Percentiles rank a stretch among this genome's conserved stretches.
phyloP scores from a whole-genome alignment of 2,888 invertebrate species.

The Ceriagrion tenellum region DNA sequence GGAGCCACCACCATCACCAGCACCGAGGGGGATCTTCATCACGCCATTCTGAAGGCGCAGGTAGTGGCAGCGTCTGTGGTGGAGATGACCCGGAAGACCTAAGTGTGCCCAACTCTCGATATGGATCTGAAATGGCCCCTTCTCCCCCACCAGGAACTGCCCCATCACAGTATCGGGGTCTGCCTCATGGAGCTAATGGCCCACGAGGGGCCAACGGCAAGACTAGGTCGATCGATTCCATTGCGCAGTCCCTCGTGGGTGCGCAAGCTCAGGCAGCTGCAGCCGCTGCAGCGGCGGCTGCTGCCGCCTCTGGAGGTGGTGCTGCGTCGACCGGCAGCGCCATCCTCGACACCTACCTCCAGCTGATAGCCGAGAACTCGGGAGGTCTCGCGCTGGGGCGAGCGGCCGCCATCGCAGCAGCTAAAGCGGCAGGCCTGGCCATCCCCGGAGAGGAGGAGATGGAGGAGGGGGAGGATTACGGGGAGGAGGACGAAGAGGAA shows the following conservation, averaged over 20 bases:
- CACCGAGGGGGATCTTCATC: constrained; percentile 66
- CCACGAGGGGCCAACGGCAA: constrained; percentile 78
- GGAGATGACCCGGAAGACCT: constrained; percentile 92
- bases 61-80: constrained; percentile 84
- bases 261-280: constrained; percentile 80
- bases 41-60: constrained; percentile 80
- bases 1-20: constrained; percentile 65
- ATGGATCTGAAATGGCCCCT: constrained; percentile 77
- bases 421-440: constrained; percentile 69
- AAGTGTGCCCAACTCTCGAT: constrained; percentile 80
- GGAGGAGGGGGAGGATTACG: constrained; percentile 68
- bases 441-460: constrained; percentile 69
- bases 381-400: constrained; percentile 81
- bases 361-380: constrained; percentile 92
- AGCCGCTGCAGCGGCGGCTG: constrained; percentile 79
- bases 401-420: constrained; percentile 73
- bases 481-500: constrained; percentile 76
- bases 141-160: constrained; percentile 79
- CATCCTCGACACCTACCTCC: constrained; percentile 91
- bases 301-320: constrained; percentile 77
- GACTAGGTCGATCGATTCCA: constrained; percentile 80
- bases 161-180: constrained; percentile 71
- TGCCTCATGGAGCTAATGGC: constrained; percentile 48
- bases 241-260: constrained; percentile 82
- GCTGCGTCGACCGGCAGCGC: constrained; percentile 85